Conservation (phyloP, 2,888 invertebrate species). For the Euzophera pinguis region DNA sequence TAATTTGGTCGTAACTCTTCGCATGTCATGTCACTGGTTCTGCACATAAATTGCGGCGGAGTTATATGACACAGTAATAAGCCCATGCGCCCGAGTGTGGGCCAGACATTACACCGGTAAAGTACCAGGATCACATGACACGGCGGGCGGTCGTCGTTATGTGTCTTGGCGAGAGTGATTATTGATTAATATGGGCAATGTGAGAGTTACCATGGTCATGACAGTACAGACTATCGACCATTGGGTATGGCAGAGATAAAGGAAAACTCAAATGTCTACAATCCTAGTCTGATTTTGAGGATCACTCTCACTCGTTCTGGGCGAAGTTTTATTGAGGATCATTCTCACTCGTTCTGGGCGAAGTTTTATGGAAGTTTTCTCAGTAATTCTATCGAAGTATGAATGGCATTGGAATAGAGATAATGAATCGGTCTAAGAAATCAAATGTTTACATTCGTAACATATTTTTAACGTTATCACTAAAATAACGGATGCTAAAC, state of each 20-base stretch:
- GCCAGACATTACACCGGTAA: conserved; percentile 1
- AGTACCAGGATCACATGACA: conserved; percentile 6
- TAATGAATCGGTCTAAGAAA: too few relatives aligned
- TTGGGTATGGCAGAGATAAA: background rate
- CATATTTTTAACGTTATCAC: too few relatives aligned
- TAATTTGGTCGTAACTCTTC: background rate
- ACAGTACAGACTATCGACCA: background rate
- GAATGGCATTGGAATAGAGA: too few relatives aligned
- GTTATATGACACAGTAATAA: conserved; percentile 4
- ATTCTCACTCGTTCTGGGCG: too few relatives aligned
- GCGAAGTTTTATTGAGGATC: too few relatives aligned
- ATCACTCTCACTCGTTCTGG: too few relatives aligned
- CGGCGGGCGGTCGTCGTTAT: background rate
- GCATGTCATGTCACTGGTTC: background rate
- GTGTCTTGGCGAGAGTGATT: background rate
- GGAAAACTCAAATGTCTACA: too few relatives aligned
- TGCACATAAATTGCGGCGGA: background rate
- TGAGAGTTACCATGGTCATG: background rate
- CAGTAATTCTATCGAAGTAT: too few relatives aligned
- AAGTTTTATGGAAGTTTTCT: too few relatives aligned
- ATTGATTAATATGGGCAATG: background rate
- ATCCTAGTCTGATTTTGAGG: too few relatives aligned
- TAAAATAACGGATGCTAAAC: too few relatives aligned
- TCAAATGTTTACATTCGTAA: too few relatives aligned
- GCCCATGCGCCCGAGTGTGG: background rate